Evolutionary conservation across 2,888 invertebrate species (phyloP).

Genomic region (Noctua janthina): DNA sequence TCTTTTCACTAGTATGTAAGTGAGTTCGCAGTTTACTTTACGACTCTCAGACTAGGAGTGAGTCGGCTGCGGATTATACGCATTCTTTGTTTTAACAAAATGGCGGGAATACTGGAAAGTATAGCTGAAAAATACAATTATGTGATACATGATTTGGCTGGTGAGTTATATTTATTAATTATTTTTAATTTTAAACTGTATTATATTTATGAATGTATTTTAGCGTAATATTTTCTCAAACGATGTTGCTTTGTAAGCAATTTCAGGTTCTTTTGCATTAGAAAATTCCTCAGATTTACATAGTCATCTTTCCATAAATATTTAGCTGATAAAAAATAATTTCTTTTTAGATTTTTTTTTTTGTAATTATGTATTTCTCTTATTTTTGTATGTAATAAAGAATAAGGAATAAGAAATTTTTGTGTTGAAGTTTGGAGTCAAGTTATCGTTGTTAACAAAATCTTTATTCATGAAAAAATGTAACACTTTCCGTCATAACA

Average conservation of each 20-base stretch:
- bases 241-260: not conserved
- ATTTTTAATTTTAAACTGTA: too few species aligned
- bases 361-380: too few species aligned
- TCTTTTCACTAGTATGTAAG: constrained; percentile 22
- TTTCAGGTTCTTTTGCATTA: not conserved
- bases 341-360: too few species aligned
- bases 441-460: not conserved
- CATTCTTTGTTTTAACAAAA: constrained; percentile 38
- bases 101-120: constrained; percentile 61
- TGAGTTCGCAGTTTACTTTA: constrained; percentile 18
- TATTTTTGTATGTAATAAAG: too few species aligned
- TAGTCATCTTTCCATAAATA: not conserved
- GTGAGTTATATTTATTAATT: constrained; percentile 62
- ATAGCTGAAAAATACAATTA: constrained; percentile 67
- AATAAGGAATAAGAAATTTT: not conserved
- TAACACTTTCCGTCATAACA: not conserved
- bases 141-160: constrained; percentile 69
- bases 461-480: not conserved
- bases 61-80: not conserved
- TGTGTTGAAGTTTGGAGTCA: not conserved
- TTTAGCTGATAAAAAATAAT: not conserved
- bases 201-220: not conserved
- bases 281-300: not conserved
- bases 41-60: constrained; percentile 10
- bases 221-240: not conserved